Base-by-base conservation (phyloP, 2,888 invertebrate species). In the Dasypolia templi region DNA sequence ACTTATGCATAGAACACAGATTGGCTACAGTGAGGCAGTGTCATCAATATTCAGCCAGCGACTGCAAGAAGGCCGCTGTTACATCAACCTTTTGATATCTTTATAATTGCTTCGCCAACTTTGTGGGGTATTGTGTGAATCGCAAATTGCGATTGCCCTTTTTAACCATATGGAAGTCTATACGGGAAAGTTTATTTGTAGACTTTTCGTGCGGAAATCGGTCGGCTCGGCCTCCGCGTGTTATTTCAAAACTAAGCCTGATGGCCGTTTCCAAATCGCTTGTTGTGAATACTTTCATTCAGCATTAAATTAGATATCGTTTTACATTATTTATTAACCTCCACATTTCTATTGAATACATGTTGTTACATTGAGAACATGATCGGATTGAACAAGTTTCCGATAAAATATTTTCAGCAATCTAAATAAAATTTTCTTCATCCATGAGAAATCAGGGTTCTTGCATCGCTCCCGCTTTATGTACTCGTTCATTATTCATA, bases 1-100 rank as follows among this genome's bases (percentile, higher is more conserved):
- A 96, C 93, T 95, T 95, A 95, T 95, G 95, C 95, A 95, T 95
- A 93, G 95, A 94, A 93, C 93, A 94, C 91, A 95, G 95, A 96
- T 95, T 95, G 95, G 94, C 92, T 92, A 89, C 90, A 91, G 91
- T 90, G 91, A 89, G 90, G 91, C 92, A 88, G 89, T 84, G 92
- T 90, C 94, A 95, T 95, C 94, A 95, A 95, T 95, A 95, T 95
- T 94, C 95, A 93, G 91, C 88, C 88, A 89, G 91, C 90, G 92
- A 92, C 81, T 90, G 90, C 89, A 90, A 87, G 86, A 86, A 87
- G 86, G 90, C 88, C 85, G 87, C 86, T 86, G 87, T 87, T 87
- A 90, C 87, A 87, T 87, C 88, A 91, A 90, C 87, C 87, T 89
- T 87, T 88, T 89, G 90, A 86, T 89, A 89, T 86, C 87, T 83